A percentile compares a stretch with the other conserved stretches of the same genome.
phyloP scores from a whole-genome alignment of 2,113 vertebrate species.

The Micromys minutus region DNA sequence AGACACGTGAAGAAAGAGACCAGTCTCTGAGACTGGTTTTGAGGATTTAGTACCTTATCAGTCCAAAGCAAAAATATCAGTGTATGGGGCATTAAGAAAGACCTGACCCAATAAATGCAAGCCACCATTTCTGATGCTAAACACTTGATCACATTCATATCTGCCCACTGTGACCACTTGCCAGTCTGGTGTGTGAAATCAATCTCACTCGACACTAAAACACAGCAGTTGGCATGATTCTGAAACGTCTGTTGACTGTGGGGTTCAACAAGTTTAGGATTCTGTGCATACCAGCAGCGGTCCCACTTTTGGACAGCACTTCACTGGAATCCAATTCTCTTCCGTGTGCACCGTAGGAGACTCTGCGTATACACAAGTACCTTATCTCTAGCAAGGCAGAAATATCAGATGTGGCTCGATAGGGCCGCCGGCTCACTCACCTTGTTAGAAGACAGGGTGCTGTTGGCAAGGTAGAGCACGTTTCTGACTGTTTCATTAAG shows the following conservation, averaged over 20 bases:
- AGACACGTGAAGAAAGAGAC: neutral
- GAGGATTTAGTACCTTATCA: neutral
- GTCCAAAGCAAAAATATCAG: neutral
- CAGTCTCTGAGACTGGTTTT: neutral
- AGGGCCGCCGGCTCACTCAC: constrained; percentile 40
- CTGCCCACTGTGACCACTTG: neutral
- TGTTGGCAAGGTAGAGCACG: constrained; percentile 58
- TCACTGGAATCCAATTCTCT: neutral
- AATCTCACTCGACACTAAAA: neutral
- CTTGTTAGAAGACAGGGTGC: constrained; percentile 60
- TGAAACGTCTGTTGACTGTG: neutral
- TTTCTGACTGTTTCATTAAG: constrained; percentile 59
- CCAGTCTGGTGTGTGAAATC: too few relatives aligned
- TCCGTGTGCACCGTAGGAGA: neutral
- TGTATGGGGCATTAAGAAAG: neutral
- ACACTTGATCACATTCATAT: neutral
- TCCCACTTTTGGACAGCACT: neutral
- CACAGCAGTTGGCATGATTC: neutral
- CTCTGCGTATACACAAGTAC: neutral
- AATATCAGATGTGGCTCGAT: neutral
- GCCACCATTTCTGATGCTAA: neutral
- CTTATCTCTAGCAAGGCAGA: neutral
- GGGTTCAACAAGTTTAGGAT: neutral
- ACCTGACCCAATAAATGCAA: neutral
- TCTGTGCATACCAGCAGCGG: neutral